Percentiles rank a stretch among this genome's conserved stretches.
These are phyloP conservation scores for Ochropleura leucogaster DNA, from an alignment of 2,888 invertebrate species.

Conservation along the genomic window DNA sequence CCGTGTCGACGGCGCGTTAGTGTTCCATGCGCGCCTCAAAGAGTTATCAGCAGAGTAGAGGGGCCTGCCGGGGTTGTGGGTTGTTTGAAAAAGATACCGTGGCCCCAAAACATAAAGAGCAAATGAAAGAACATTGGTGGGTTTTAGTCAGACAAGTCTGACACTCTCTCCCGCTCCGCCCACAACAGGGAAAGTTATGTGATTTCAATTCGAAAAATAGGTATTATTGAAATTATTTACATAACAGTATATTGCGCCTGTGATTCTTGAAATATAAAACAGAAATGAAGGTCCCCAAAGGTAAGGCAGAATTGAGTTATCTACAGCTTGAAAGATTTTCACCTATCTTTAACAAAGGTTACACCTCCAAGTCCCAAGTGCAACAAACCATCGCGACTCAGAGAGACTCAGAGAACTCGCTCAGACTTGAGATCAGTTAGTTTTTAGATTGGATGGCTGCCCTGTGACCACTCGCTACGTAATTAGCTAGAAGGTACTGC, in stretches of 20 bases:
- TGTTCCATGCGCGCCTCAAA: too few relatives aligned
- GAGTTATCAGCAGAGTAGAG: too few relatives aligned
- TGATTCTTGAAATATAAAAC: background rate
- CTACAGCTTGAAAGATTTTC: background rate
- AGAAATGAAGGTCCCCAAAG: background rate
- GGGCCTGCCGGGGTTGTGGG: too few relatives aligned
- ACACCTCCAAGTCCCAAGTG: constrained; percentile 15
- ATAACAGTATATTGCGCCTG: too few relatives aligned
- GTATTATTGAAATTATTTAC: background rate
- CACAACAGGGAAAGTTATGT: too few relatives aligned
- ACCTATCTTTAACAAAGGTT: background rate
- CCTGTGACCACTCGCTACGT: constrained; percentile 59
- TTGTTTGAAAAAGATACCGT: too few relatives aligned
- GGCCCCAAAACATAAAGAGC: too few relatives aligned
- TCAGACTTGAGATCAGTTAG: constrained; percentile 62
- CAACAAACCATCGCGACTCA: constrained; percentile 42
- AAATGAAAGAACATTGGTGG: too few relatives aligned
- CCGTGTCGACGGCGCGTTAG: too few relatives aligned
- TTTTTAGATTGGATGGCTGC: constrained; percentile 68
- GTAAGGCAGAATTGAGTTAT: background rate
- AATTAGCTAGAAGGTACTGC: constrained; percentile 60
- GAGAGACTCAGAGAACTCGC: constrained; percentile 50
- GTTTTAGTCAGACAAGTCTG: too few relatives aligned
- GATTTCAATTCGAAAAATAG: too few relatives aligned
- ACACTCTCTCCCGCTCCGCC: too few relatives aligned